Conservation (phyloP, 1,140 invertebrate genomes). For the Archegozetes longisetosus region DNA sequence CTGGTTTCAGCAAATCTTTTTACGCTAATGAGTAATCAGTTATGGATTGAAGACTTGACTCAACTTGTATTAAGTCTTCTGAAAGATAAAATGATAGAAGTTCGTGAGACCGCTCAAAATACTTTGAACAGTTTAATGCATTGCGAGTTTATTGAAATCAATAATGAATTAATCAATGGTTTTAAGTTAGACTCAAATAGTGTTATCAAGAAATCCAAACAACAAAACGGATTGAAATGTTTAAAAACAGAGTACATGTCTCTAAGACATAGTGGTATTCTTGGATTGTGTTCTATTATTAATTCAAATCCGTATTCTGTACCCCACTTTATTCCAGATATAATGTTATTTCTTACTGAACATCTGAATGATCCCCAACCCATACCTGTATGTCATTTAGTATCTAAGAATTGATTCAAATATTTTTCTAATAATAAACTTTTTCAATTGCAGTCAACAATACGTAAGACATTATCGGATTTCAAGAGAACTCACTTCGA, state of each 20-base stretch:
- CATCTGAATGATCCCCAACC: slow-evolving; percentile 78
- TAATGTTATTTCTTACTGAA: slow-evolving; percentile 56
- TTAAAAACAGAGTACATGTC: slow-evolving; percentile 28
- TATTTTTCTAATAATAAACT: background rate
- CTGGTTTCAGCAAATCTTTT: slow-evolving; percentile 70
- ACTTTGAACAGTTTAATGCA: slow-evolving; percentile 72
- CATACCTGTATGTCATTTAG: slow-evolving; percentile 68
- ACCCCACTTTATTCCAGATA: slow-evolving; percentile 59
- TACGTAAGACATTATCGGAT: slow-evolving; percentile 67
- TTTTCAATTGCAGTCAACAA: slow-evolving; percentile 40
- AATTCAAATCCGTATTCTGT: slow-evolving; percentile 77
- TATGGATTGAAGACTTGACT: slow-evolving; percentile 29
- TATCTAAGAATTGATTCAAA: no score
- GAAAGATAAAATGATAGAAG: slow-evolving; percentile 52
- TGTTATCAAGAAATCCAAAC: slow-evolving; percentile 27
- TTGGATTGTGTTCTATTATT: slow-evolving; percentile 75
- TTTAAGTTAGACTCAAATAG: slow-evolving; percentile 20
- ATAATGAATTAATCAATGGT: slow-evolving; percentile 24
- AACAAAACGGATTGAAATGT: slow-evolving; percentile 28
- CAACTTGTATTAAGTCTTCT: slow-evolving; percentile 35
- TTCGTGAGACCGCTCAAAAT: slow-evolving; percentile 57
- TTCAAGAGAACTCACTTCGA: slow-evolving; percentile 84
- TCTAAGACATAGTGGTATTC: slow-evolving; percentile 54
- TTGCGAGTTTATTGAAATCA: slow-evolving; percentile 50
- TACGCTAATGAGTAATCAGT: slow-evolving; percentile 39